Base-by-base conservation (phyloP, 1,140 invertebrate genomes). In the Aplysia californica region DNA sequence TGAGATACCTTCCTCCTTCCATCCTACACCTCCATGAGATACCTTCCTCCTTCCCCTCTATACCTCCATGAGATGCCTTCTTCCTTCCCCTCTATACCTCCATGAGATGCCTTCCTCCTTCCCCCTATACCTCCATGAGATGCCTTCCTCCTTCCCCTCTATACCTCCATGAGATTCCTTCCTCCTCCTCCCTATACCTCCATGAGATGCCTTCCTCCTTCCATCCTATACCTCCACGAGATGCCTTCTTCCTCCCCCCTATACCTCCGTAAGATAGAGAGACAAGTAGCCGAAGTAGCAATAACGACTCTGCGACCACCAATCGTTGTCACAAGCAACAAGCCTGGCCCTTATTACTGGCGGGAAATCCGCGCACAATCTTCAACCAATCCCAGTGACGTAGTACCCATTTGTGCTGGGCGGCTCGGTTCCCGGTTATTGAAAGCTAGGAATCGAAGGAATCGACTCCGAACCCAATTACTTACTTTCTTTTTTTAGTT, bases 41-140 rank as follows among this genome's bases (percentile, higher is more conserved):
- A 56, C 29, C n/a, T 33, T 66, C 29, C 36, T 35, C 36, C 29
- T 66, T 35, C 36, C 29, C n/a, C 64, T 66, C 29, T 31, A 10
- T 66, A 10, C n/a, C 6, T 66, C 29, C 36, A 26, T 66, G 6
- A 10, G 29, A 5, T n/a, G 31, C 31, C 36, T n/a, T 66, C 64
- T 66, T n/a, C n/a, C 64, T 66, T n/a, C 36, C 64, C 36, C 29
- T 66, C 64, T 66, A 6, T 66, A 10, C 36, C 64, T 66, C 29
- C 31, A 26, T 66, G 6, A 6, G 4, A 26, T 23, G 3, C 56
- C 5, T 23, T 10, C 56, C 5, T 23, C 5, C 56, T 10, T n/a
- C 10, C 64, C 10, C 29, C 31, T 10, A n/a, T 36, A 5, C 64
- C 3, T 29, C n/a, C 33, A 18, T 33, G 4, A 21, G 6, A 33